phyloP scores from a whole-genome alignment of 2,888 invertebrate genomes.

The Drosophila macrothrix region DNA sequence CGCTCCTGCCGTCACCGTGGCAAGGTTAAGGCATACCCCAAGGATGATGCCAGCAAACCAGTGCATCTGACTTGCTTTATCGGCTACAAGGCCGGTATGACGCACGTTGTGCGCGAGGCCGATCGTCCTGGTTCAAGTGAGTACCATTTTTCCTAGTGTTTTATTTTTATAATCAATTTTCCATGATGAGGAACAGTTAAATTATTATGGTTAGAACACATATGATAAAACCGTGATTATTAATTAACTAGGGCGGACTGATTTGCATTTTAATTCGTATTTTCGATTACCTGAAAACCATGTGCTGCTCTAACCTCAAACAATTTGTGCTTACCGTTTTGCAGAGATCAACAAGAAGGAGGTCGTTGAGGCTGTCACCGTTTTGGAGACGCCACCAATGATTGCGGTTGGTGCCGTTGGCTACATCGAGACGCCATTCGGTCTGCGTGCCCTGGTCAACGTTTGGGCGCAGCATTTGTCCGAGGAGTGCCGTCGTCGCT shows the following conservation, averaged over 20 bases:
- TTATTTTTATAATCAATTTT: slow-evolving; percentile 18
- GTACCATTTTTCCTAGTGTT: slow-evolving; percentile 84
- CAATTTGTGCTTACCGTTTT: slow-evolving; percentile 49
- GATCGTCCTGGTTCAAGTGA: slow-evolving; percentile 99
- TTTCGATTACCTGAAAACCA: background rate
- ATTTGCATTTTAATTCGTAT: slow-evolving; percentile 50
- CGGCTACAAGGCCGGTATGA: slow-evolving; percentile 99
- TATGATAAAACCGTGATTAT: slow-evolving; percentile 83
- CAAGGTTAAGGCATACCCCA: slow-evolving; percentile 99
- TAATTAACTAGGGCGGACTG: slow-evolving; percentile 86
- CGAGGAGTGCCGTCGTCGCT: slow-evolving; percentile 98
- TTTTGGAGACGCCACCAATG: slow-evolving; percentile 99
- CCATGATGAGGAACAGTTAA: slow-evolving; percentile 83
- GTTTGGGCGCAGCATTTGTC: slow-evolving; percentile 99
- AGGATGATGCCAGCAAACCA: slow-evolving; percentile 97
- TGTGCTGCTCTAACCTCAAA: slow-evolving; percentile 34
- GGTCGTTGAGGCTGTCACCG: slow-evolving; percentile 99
- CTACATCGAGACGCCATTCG: slow-evolving; percentile 99
- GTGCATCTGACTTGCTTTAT: slow-evolving; percentile 99
- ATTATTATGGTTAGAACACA: slow-evolving; percentile 84
- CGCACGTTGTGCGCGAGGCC: slow-evolving; percentile 99
- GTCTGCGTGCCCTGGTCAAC: slow-evolving; percentile 96
- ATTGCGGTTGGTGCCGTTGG: slow-evolving; percentile 98
- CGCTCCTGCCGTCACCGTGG: slow-evolving; percentile 98
- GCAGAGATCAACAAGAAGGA: slow-evolving; percentile 99